Conservation (phyloP, 2,797 vertebrate species). For the Darevskia mixta region DNA sequence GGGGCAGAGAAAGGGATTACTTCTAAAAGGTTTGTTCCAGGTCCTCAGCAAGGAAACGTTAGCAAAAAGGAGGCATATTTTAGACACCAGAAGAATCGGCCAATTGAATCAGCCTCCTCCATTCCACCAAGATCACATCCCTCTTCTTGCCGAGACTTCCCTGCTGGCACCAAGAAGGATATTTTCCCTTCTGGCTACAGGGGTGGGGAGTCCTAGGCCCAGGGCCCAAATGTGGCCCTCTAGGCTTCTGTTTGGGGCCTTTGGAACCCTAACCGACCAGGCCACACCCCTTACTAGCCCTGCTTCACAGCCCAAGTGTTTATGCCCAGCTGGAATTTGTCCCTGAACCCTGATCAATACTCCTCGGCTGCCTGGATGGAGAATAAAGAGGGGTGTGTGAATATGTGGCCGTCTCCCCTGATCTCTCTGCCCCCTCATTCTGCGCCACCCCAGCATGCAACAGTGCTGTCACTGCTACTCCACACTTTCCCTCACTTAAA, state of each 20-base stretch:
- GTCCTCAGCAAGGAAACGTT: background rate
- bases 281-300: too few relatives aligned
- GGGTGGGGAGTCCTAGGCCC: background rate
- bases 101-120: background rate
- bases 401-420: too few relatives aligned
- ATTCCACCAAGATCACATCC: background rate
- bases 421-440: too few relatives aligned
- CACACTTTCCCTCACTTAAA: too few relatives aligned
- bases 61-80: background rate
- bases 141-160: background rate
- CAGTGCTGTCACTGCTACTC: too few relatives aligned
- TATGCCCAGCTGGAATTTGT: too few relatives aligned
- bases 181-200: background rate
- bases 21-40: background rate
- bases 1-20: background rate
- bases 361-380: too few relatives aligned
- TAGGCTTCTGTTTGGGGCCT: background rate
- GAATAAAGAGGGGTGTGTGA: too few relatives aligned
- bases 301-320: too few relatives aligned
- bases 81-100: background rate
- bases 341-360: too few relatives aligned
- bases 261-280: too few relatives aligned
- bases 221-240: background rate
- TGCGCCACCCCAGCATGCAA: too few relatives aligned
- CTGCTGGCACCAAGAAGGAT: background rate